Evolutionary conservation across 2,113 vertebrate genomes (phyloP), one percentile per base, ranked within the genome.

Genomic region (Puntigrus tetrazona): DNA sequence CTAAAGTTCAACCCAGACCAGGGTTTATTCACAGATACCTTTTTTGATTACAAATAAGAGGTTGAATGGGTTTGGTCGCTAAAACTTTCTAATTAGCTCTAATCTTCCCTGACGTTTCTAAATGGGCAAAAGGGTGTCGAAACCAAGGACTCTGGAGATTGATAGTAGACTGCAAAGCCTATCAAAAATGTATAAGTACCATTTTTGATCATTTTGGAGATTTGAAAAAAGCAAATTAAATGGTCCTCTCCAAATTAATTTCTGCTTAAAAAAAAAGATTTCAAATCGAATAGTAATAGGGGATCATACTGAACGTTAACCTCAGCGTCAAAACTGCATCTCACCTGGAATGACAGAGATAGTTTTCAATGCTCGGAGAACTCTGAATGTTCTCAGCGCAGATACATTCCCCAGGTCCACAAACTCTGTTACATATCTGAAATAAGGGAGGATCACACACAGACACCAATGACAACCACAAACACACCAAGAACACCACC

Each of bases 281-380:
- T 80, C 20, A 75, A 80, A 86, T 22, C 0, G 86, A 82, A 78
- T 65, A 86, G 75, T 69, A 70, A 22, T 75, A 86, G 83, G 80
- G 67, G 76, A 29, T 84, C 84, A 86, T 29, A 87, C 86, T 80
- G 52, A 84, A 77, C 82, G 81, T 91, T 90, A 93, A 92, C 92
- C 91, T 92, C 81, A 89, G 88, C 81, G 93, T 92, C 81, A 88
- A 92, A 92, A 91, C 1, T 86, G 81, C 91, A 78, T 94, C 96
- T 97, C 96, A 97, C 96, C 96, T 97, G 96, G 96, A 95, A 97
- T 97, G 88, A 97, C 96, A 95, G 96, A 96, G 94, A 97, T 96
- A 95, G 96, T 97, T 96, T 97, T 97, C 96, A 97, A 96, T 94
- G 96, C 96, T 96, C 96, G 96, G 94, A 97, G 96, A 96, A 97